A percentile compares a stretch with the other conserved stretches of the same genome.
phyloP scores from a whole-genome alignment of 2,888 invertebrate genomes.

The Sinopyrophorus schimmeli region DNA sequence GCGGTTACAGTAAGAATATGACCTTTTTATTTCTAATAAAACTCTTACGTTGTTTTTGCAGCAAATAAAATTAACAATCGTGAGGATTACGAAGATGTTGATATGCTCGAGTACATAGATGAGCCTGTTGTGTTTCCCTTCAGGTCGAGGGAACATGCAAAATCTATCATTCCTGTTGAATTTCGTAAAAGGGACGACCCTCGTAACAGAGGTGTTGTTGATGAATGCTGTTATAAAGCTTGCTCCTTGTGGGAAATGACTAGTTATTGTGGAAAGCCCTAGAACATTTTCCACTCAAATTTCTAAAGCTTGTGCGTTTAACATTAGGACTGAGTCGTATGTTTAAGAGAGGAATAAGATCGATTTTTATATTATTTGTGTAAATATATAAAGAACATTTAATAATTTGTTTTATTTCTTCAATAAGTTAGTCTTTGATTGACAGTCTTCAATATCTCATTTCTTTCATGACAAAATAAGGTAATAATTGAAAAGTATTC shows the following conservation, averaged over 20 bases:
- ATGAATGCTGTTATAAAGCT: slow-evolving; percentile 28
- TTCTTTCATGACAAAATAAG: too few species aligned
- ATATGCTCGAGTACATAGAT: slow-evolving; percentile 10
- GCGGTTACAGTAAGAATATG: slow-evolving; percentile 9
- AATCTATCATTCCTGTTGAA: slow-evolving; percentile 16
- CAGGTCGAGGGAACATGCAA: slow-evolving; percentile 14
- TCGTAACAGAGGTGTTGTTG: slow-evolving; percentile 6
- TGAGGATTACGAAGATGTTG: slow-evolving; percentile 20
- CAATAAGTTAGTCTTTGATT: too few species aligned
- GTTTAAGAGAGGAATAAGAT: too few species aligned
- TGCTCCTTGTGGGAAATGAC: slow-evolving; percentile 24
- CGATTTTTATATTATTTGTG: too few species aligned
- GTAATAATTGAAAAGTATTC: too few species aligned
- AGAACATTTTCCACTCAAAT: too few species aligned
- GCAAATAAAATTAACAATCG: slow-evolving; percentile 15
- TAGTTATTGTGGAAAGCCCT: slow-evolving; percentile 18
- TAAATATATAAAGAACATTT: too few species aligned
- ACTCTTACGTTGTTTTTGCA: slow-evolving; percentile 7
- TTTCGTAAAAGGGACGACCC: slow-evolving; percentile 15
- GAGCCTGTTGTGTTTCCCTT: slow-evolving; percentile 17
- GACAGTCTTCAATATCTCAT: too few species aligned
- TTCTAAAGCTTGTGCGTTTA: too few species aligned
- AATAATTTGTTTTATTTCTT: too few species aligned
- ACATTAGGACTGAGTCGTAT: too few species aligned
- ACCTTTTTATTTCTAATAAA: too few species aligned